These are phyloP conservation scores for Australoheros facetus DNA, from an alignment of 2,797 vertebrate genomes.

Conservation along the genomic window DNA sequence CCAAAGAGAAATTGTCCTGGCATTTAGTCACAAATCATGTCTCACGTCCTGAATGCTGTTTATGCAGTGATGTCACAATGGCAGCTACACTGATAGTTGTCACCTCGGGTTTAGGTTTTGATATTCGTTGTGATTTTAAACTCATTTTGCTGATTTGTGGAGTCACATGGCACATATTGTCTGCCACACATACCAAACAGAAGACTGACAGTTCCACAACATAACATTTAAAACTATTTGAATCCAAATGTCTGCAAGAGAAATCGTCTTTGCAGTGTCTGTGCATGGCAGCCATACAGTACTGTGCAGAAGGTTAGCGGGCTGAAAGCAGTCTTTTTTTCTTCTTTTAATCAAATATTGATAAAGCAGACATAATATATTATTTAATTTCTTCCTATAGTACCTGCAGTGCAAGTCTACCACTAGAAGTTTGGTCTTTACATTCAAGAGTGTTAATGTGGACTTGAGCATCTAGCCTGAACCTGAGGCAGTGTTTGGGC, in stretches of 20 bases:
- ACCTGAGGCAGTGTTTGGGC: background rate
- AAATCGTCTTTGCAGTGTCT: background rate
- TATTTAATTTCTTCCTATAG: background rate
- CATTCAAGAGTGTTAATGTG: background rate
- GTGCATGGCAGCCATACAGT: background rate
- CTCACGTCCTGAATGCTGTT: constrained; percentile 11
- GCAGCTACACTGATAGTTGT: background rate
- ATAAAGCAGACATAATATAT: background rate
- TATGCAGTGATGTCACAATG: background rate
- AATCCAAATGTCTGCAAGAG: background rate
- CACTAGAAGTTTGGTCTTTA: background rate
- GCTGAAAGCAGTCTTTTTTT: background rate
- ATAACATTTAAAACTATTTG: background rate
- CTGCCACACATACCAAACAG: background rate
- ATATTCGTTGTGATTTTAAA: background rate
- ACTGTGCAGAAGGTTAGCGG: background rate
- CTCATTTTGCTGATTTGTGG: too few species aligned
- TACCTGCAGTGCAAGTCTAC: background rate
- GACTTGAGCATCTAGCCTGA: background rate
- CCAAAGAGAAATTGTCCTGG: background rate
- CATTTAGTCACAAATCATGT: constrained; percentile 21
- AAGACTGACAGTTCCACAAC: background rate
- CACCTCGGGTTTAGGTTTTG: background rate
- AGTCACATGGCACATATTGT: background rate
- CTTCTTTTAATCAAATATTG: background rate